A percentile compares a stretch with the other conserved stretches of the same genome.
Conservation (phyloP, 1,140 invertebrate species). For the Adoxophyes honmai region DNA sequence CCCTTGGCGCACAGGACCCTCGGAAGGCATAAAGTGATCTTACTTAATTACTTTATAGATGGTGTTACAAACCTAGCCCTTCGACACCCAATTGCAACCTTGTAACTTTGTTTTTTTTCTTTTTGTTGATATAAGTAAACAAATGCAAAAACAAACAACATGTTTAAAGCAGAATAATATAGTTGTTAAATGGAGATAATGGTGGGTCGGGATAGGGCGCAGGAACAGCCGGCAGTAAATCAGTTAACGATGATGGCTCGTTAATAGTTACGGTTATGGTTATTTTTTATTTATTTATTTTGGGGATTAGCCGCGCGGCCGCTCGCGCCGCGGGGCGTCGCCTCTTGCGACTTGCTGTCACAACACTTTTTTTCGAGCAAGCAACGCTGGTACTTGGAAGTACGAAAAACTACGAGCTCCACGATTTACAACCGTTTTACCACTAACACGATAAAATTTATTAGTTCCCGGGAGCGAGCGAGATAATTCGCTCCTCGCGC, state of each 20-base stretch:
- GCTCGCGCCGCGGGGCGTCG: slow-evolving; percentile 18
- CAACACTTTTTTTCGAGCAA: slow-evolving; percentile 35
- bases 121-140: slow-evolving; percentile 9
- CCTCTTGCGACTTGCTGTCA: slow-evolving; percentile 30
- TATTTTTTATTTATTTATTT: slow-evolving; percentile 15
- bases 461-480: slow-evolving; percentile 44
- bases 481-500: not conserved
- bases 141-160: slow-evolving; percentile 11
- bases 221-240: slow-evolving; percentile 17
- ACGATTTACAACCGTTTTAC: slow-evolving; percentile 40
- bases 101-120: no score
- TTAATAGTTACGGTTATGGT: slow-evolving; percentile 13
- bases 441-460: slow-evolving; percentile 60
- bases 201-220: not conserved
- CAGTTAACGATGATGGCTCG: slow-evolving; percentile 17
- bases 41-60: no score
- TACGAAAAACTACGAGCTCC: slow-evolving; percentile 27
- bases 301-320: slow-evolving; percentile 22
- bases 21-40: no score
- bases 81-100: no score
- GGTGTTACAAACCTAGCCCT: no score
- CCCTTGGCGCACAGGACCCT: no score
- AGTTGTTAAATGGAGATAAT: slow-evolving; percentile 12
- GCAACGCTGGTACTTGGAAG: slow-evolving; percentile 36
- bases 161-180: not conserved